A percentile compares a stretch with the other conserved stretches of the same genome.
Conservation (phyloP, 1,140 invertebrate genomes). For the Lepidurus couesii region DNA sequence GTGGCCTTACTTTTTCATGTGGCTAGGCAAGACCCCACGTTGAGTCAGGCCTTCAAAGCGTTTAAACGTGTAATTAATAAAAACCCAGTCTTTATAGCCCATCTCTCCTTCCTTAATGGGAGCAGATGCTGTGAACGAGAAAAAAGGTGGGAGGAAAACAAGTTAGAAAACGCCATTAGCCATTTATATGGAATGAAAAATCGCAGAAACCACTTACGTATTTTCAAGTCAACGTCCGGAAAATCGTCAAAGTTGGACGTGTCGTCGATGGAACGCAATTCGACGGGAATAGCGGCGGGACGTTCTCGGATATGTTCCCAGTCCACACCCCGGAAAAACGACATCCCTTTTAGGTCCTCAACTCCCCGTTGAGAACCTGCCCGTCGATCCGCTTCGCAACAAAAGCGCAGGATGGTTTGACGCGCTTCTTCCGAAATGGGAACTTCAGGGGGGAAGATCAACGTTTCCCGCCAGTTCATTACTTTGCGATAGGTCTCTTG, state of each 20-base stretch:
- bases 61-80: constrained; percentile 99
- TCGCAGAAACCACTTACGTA: constrained; percentile 66
- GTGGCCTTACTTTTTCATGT: constrained; percentile 33
- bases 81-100: constrained; percentile 94
- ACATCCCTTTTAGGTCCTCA: constrained; percentile 74
- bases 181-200: neutral
- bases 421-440: constrained; percentile 83
- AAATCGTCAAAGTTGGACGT: constrained; percentile 99
- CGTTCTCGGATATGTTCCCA: constrained; percentile 95
- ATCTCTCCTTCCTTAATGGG: constrained; percentile 62
- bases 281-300: constrained; percentile 93
- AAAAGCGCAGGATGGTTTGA: constrained; percentile 64
- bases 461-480: constrained; percentile 97
- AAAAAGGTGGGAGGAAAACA: constrained; percentile 34
- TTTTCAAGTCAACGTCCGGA: constrained; percentile 96
- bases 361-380: constrained; percentile 84
- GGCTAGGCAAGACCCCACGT: constrained; percentile 49
- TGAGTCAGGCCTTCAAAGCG: constrained; percentile 94
- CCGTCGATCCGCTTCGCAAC: constrained; percentile 87
- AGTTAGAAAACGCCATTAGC: constrained; percentile 1
- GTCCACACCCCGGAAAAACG: constrained; percentile 88
- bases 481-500: constrained; percentile 99
- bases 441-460: constrained; percentile 97
- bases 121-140: constrained; percentile 63
- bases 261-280: constrained; percentile 69